Evolutionary conservation across 2,888 invertebrate species (phyloP).

Genomic region (Papilio demoleus): DNA sequence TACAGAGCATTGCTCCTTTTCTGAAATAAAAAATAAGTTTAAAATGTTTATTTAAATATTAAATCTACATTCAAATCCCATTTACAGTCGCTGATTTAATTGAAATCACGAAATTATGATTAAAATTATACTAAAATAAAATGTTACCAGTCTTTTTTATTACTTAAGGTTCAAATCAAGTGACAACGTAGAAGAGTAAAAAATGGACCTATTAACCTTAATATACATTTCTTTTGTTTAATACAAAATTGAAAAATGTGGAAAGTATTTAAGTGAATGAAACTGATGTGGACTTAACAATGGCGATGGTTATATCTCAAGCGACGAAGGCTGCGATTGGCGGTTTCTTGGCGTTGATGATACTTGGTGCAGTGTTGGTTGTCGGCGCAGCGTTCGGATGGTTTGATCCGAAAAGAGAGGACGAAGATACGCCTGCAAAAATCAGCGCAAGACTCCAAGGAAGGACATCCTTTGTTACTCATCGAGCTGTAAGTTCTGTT

Average conservation of each 20-base stretch:
- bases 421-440: slow-evolving; percentile 76
- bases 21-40: too few species aligned
- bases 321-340: slow-evolving; percentile 79
- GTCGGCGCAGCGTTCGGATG: slow-evolving; percentile 78
- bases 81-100: too few species aligned
- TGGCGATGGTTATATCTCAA: slow-evolving; percentile 82
- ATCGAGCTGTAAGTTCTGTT: slow-evolving; percentile 72
- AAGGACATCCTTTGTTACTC: slow-evolving; percentile 76
- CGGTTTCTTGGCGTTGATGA: slow-evolving; percentile 76
- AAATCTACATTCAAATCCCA: too few species aligned
- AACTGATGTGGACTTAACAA: slow-evolving; percentile 59
- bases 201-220: neutral
- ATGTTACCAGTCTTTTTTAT: too few species aligned
- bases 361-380: slow-evolving; percentile 74
- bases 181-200: neutral
- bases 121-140: too few species aligned
- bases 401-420: slow-evolving; percentile 76
- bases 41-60: too few species aligned
- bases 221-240: neutral
- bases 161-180: neutral
- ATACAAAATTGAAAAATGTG: slow-evolving; percentile 33
- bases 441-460: slow-evolving; percentile 77
- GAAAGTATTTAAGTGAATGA: slow-evolving; percentile 22
- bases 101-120: too few species aligned
- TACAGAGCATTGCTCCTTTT: too few species aligned